Evolutionary conservation across 2,888 invertebrate genomes (phyloP), one percentile per base, ranked within the genome.

Genomic region (Volucella inanis): DNA sequence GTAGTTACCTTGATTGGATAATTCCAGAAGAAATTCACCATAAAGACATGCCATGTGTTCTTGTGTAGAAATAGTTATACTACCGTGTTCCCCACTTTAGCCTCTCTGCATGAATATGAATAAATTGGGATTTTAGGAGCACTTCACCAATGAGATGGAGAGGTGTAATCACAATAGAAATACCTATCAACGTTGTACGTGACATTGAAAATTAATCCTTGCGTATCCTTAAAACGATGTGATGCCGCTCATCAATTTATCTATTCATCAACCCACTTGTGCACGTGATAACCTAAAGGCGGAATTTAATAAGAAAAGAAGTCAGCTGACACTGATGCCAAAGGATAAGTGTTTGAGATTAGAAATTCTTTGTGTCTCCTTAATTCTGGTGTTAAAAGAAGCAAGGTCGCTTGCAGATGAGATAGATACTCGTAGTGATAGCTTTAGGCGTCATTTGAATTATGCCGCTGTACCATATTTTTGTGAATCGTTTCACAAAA

Each of bases 151-250:
- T 6, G 72, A 68, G 83, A 79, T 52, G 55, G 61, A 74, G 79
- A 78, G 74, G 72, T 59, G 65, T 65, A 70, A 79, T 79, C 79
- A 72, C 59, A 78, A 74, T 52, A 68, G 68, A 83, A 79, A 68
- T 79, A 68, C 74, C 41, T 72, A 83, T 79, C 78, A 83, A 79
- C 79, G 68, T 74, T 79, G 72, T 83, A 83, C 83, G 83, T 83
- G 79, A 79, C 83, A 83, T 79, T 83, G 83, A 83, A 79, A 78
- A 83, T 83, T 83, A 79, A 79, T 83, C 83, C 83, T 79, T 83
- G 68, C 62, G 67, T 67, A 83, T 78, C 67, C 67, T 67, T 67
- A 59, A 22, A 41, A 83, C 62, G 78, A 83, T 79, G 83, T 83
- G 83, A 79, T 83, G 68, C 72, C 79, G 74, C 79, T 83, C 83